Evolutionary conservation across 2,797 vertebrate genomes (phyloP).

Genomic region (Crenichthys baileyi): DNA sequence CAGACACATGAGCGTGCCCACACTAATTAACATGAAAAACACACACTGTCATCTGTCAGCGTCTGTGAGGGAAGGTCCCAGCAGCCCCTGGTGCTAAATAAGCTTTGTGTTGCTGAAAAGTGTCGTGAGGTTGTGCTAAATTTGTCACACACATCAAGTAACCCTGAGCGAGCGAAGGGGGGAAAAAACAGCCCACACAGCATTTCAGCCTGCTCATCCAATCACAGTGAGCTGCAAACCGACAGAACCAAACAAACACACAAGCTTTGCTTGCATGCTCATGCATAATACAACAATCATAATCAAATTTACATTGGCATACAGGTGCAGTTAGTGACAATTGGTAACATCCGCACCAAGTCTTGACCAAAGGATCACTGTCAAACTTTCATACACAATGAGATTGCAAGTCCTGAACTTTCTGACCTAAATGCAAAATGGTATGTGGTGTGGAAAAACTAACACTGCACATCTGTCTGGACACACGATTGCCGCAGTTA

Average conservation of each 20-base stretch:
- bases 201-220: constrained; percentile 45
- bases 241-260: constrained; percentile 16
- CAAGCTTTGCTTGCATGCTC: constrained; percentile 29
- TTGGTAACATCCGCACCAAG: constrained; percentile 12
- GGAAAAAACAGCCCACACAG: constrained; percentile 45
- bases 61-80: constrained; percentile 49
- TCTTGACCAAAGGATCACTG: constrained; percentile 31
- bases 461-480: not conserved
- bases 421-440: constrained; percentile 23
- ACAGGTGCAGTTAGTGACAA: constrained; percentile 2
- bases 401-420: constrained; percentile 1
- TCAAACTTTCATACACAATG: constrained; percentile 26
- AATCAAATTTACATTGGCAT: constrained; percentile 4
- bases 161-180: constrained; percentile 20
- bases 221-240: constrained; percentile 29
- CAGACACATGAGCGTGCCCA: constrained; percentile 13
- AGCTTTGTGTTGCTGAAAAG: constrained; percentile 44
- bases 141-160: constrained; percentile 35
- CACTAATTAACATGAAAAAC: constrained; percentile 45
- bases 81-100: constrained; percentile 44
- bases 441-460: constrained; percentile 30
- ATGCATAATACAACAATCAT: constrained; percentile 16
- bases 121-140: constrained; percentile 38
- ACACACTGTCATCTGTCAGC: constrained; percentile 39
- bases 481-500: not conserved